Evolutionary conservation across 2,888 invertebrate genomes (phyloP).

Genomic region (Cataglyphis cursor): DNA sequence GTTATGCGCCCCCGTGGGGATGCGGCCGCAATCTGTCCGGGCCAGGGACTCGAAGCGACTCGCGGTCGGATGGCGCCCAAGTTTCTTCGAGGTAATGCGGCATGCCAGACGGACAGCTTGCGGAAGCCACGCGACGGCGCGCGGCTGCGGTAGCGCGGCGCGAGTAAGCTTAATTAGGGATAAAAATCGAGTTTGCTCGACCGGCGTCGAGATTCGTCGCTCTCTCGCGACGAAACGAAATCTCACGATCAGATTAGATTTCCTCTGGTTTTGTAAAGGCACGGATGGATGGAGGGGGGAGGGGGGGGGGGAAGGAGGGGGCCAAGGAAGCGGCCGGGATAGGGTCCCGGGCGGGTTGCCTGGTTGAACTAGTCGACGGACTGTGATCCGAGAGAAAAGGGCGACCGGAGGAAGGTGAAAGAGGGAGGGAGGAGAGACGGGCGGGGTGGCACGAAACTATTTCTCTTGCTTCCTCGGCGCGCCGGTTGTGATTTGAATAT

Average conservation of each 20-base stretch:
- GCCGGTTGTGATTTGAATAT: constrained; percentile 86
- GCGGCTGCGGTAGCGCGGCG: constrained; percentile 18
- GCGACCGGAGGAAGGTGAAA: constrained; percentile 64
- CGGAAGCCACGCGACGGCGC: constrained; percentile 31
- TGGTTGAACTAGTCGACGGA: constrained; percentile 70
- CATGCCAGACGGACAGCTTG: constrained; percentile 37
- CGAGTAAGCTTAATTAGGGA: constrained; percentile 73
- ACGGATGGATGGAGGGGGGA: not conserved
- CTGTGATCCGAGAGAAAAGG: constrained; percentile 72
- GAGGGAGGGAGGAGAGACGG: constrained; percentile 40
- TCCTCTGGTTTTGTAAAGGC: constrained; percentile 46
- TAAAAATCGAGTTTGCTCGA: constrained; percentile 76
- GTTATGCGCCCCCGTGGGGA: constrained; percentile 33
- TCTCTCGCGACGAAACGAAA: constrained; percentile 70
- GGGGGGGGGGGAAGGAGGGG: not conserved
- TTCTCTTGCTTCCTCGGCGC: constrained; percentile 80
- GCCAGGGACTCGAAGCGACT: constrained; percentile 34
- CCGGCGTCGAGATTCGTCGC: constrained; percentile 74
- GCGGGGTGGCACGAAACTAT: constrained; percentile 80
- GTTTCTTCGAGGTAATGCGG: constrained; percentile 53
- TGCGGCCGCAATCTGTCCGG: constrained; percentile 34
- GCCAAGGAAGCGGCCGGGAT: constrained; percentile 34
- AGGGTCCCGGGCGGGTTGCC: constrained; percentile 59
- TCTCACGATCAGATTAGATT: constrained; percentile 75
- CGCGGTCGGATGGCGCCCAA: constrained; percentile 25